Evolutionary conservation across 2,888 invertebrate genomes (phyloP).

Genomic region (Noctua fimbriata): DNA sequence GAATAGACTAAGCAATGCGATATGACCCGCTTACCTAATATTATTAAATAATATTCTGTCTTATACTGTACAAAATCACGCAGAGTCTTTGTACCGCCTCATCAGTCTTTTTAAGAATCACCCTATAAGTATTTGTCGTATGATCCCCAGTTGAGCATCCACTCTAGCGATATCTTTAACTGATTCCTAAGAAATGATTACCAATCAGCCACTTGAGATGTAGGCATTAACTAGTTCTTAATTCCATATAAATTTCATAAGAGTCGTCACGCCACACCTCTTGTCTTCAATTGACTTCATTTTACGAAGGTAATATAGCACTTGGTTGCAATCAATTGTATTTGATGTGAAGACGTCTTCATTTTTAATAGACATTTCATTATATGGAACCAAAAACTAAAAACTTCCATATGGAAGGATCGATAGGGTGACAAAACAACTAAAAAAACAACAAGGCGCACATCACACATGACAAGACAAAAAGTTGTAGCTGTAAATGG

Average conservation of each 20-base stretch:
- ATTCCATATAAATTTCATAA: constrained; percentile 13
- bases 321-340: neutral
- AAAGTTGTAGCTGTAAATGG: constrained; percentile 2
- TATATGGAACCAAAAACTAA: neutral
- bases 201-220: constrained; percentile 17
- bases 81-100: neutral
- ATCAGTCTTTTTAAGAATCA: constrained; percentile 11
- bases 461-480: neutral
- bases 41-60: neutral
- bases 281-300: constrained; percentile 22
- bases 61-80: neutral
- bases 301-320: constrained; percentile 15
- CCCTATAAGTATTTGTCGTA: neutral
- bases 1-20: neutral
- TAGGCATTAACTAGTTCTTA: constrained; percentile 8
- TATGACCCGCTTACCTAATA: neutral
- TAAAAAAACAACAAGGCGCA: neutral
- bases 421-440: neutral
- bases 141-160: neutral
- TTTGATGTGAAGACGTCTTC: neutral
- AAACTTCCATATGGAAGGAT: neutral
- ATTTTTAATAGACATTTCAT: neutral
- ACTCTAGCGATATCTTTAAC: constrained; percentile 10
- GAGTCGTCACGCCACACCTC: constrained; percentile 12
- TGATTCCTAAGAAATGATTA: constrained; percentile 21